Base-by-base conservation (phyloP, 2,888 invertebrate genomes). In the Anodontia alba region DNA sequence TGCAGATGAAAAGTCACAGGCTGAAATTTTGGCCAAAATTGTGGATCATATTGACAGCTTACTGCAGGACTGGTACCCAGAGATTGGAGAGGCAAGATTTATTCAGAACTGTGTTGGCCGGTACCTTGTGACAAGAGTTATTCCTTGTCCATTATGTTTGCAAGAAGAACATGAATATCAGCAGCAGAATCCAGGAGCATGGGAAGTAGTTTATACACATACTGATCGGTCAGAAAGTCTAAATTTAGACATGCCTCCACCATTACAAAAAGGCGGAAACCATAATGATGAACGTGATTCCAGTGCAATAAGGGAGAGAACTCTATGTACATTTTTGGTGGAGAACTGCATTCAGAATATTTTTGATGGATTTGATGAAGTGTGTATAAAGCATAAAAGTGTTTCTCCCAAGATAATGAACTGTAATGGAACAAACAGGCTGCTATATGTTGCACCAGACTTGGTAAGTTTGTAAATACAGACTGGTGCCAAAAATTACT, bases 11-110 rank as follows among this genome's bases (percentile, higher is more conserved):
- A 88, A 87, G 46, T 88, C 90, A 1, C 86, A 89, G 23, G 89
- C 92, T 8, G 87, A 86, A 66, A 82, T 93, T 23, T 73, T 93
- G 68, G 97, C 99, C 0, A 95, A 98, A 42, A 96, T 98, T 2
- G 98, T 99, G 0, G 99, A 99, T 94, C 98, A 99, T 93, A 97
- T 99, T 84, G 99, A 99, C 94, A 96, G 98, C 73, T 95, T 99
- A 70, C 95, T 99, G 0, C 99, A 99, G 94, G 99, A 99, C 95
- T 99, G 99, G 99, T 99, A 98, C 94, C 99, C 99, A 0, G 98
- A 98, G 0, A 95, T 99, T 76, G 99, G 99, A 29, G 91, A 92
- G 73, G 99, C 99, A 0, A 96, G 99, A 54, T 99, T 99, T 95
- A 98, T 99, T 1, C 99, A 99, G 94, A 99, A 99, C 0, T 98